These are phyloP conservation scores for Mus musculus DNA, from an alignment of 2,113 vertebrate species.

Conservation along the genomic window GRCm39 chrX:121178001-121178500, in stretches of 20 bases:
- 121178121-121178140: background rate
- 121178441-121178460: slow-evolving; percentile 85
- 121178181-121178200: background rate
- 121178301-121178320: slow-evolving; percentile 56
- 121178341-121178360: slow-evolving; percentile 79
- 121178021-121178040: background rate
- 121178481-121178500: slow-evolving; percentile 81
- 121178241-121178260: slow-evolving; percentile 81
- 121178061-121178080: background rate
- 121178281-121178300: slow-evolving; percentile 64
- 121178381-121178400: slow-evolving; percentile 68
- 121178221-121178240: slow-evolving; percentile 81
- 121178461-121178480: slow-evolving; percentile 84
- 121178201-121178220: slow-evolving; percentile 66
- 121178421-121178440: slow-evolving; percentile 79
- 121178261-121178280: slow-evolving; percentile 78
- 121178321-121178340: background rate
- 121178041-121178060: background rate
- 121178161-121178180: background rate
- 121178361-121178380: slow-evolving; percentile 78
- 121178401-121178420: slow-evolving; percentile 82
- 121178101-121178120: background rate
- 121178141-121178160: background rate
- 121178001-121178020: background rate
- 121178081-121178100: background rate